Conservation (phyloP, 2,888 invertebrate genomes). For the Watsonalla cultraria region DNA sequence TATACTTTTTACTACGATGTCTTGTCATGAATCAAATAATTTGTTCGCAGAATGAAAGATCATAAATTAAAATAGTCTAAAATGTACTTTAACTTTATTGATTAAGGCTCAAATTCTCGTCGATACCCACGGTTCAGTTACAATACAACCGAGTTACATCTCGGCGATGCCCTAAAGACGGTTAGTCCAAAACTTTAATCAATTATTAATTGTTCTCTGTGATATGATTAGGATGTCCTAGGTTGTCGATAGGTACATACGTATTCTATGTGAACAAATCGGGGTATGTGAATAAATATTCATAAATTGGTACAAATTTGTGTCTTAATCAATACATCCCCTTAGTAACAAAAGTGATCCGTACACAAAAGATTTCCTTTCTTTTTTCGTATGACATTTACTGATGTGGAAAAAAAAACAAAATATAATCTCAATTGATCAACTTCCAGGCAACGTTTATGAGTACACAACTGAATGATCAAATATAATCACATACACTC, state of each 20-base stretch:
- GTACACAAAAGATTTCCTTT: too few relatives aligned
- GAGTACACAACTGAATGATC: too few relatives aligned
- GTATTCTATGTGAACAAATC: conserved; percentile 40
- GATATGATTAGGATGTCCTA: conserved; percentile 62
- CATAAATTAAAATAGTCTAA: too few relatives aligned
- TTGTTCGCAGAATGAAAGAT: too few relatives aligned
- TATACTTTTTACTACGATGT: too few relatives aligned
- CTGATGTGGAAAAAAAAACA: too few relatives aligned
- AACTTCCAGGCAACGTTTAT: too few relatives aligned
- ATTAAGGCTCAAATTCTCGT: background rate
- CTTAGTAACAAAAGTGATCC: too few relatives aligned
- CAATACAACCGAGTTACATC: background rate
- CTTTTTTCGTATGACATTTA: too few relatives aligned
- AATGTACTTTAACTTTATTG: background rate
- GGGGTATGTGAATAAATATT: conserved; percentile 61
- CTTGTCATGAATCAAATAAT: too few relatives aligned
- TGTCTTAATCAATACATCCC: background rate
- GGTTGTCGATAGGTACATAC: conserved; percentile 36
- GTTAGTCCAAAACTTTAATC: conserved; percentile 34
- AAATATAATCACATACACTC: too few relatives aligned
- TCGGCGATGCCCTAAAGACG: background rate
- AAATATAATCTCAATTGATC: too few relatives aligned
- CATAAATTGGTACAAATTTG: conserved; percentile 22
- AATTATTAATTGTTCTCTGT: conserved; percentile 60
- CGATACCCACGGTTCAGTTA: background rate